Evolutionary conservation across 1,140 invertebrate genomes (phyloP).

Genomic region (Dryas iulia): DNA sequence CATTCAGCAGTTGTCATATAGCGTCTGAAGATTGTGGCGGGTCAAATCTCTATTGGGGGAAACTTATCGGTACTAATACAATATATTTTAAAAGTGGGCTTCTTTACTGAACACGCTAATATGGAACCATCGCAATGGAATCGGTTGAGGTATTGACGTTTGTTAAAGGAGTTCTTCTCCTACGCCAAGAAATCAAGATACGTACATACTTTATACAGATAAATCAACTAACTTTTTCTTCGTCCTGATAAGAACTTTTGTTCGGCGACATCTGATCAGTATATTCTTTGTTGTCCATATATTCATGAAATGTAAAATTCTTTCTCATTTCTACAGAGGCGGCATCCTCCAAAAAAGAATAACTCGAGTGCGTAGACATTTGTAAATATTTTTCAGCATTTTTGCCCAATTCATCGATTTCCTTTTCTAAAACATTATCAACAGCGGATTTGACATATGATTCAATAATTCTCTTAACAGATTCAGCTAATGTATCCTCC

Average conservation of each 20-base stretch:
- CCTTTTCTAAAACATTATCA: not conserved
- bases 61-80: too few species aligned
- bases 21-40: too few species aligned
- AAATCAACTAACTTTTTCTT: not conserved
- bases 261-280: not conserved
- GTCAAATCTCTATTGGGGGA: too few species aligned
- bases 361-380: conserved; percentile 37
- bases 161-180: too few species aligned
- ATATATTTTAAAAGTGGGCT: too few species aligned
- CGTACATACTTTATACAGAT: not conserved
- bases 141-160: too few species aligned
- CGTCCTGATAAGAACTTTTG: not conserved
- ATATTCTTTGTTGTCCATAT: not conserved
- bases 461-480: not conserved
- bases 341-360: conserved; percentile 52
- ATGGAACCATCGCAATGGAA: too few species aligned
- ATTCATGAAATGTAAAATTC: not conserved
- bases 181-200: not conserved
- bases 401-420: not conserved
- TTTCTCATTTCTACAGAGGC: conserved; percentile 15
- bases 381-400: conserved; percentile 1
- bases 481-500: not conserved
- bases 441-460: not conserved
- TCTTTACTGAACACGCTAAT: too few species aligned
- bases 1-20: too few species aligned